Conservation (phyloP, 2,888 invertebrate genomes). For the Biston betularia region DNA sequence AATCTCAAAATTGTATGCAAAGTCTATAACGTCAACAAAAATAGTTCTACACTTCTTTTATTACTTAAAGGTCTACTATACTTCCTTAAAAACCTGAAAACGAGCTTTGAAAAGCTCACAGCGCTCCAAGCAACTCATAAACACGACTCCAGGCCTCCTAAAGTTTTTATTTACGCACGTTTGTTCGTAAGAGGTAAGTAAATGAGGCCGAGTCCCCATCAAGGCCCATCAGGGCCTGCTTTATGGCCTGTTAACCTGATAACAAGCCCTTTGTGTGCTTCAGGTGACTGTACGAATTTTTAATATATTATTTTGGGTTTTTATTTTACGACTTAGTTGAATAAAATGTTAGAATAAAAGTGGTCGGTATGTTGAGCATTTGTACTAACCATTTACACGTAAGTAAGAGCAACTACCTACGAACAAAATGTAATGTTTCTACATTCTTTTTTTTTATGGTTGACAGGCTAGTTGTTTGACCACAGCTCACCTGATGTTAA, state of each 20-base stretch:
- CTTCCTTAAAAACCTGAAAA: constrained; percentile 13
- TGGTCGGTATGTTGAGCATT: not conserved
- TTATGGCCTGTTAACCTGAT: constrained; percentile 44
- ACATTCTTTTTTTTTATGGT: too few species aligned
- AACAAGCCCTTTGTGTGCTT: constrained; percentile 34
- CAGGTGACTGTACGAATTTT: constrained; percentile 21
- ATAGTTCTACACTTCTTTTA: constrained; percentile 1
- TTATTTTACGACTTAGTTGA: constrained; percentile 3
- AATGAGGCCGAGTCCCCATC: constrained; percentile 33
- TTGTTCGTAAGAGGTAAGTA: constrained; percentile 28
- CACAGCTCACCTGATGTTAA: too few species aligned
- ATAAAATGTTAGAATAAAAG: constrained; percentile 4
- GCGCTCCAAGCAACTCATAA: constrained; percentile 11
- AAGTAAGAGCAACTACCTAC: too few species aligned
- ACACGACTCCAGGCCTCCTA: constrained; percentile 22
- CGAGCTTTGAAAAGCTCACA: constrained; percentile 9
- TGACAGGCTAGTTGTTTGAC: too few species aligned
- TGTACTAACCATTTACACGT: not conserved
- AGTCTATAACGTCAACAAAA: not conserved
- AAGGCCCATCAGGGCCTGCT: constrained; percentile 34
- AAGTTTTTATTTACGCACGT: constrained; percentile 38
- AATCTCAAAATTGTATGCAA: not conserved
- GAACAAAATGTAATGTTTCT: too few species aligned
- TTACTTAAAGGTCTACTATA: constrained; percentile 8
- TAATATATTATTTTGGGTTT: constrained; percentile 21